Evolutionary conservation across 1,140 invertebrate genomes (phyloP).

Genomic region (Papilio helenus): DNA sequence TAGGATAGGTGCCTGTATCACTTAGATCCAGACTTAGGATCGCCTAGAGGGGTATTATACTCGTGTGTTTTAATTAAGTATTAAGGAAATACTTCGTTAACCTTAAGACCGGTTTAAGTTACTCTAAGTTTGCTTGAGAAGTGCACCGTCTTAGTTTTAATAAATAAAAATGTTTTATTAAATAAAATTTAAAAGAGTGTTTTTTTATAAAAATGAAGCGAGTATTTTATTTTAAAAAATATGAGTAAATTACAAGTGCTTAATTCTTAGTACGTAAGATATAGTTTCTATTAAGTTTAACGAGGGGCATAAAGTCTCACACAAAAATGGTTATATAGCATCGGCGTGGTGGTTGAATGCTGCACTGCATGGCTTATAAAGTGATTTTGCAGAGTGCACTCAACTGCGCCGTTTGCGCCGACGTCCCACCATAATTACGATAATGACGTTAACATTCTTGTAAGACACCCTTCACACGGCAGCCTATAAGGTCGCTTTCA

Average conservation of each 20-base stretch:
- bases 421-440: conserved; percentile 60
- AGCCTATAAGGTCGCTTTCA: conserved; percentile 35
- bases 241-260: conserved; percentile 37
- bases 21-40: conserved; percentile 7
- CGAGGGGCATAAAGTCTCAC: conserved; percentile 47
- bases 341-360: conserved; percentile 51
- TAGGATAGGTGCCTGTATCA: background rate
- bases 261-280: conserved; percentile 45
- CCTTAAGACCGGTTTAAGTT: conserved; percentile 33
- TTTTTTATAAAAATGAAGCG: conserved; percentile 26
- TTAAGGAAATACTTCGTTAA: conserved; percentile 37
- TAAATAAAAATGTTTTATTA: conserved; percentile 30
- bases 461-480: conserved; percentile 38
- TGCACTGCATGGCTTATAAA: conserved; percentile 70
- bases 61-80: conserved; percentile 28
- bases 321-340: conserved; percentile 61
- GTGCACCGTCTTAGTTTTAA: conserved; percentile 35
- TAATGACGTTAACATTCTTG: conserved; percentile 53
- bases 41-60: background rate
- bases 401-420: conserved; percentile 50
- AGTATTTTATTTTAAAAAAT: conserved; percentile 16
- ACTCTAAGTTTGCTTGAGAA: conserved; percentile 21
- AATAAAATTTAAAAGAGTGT: conserved; percentile 21
- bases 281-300: conserved; percentile 62
- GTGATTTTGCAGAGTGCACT: conserved; percentile 73